Percentiles rank a stretch among this genome's conserved stretches.
Evolutionary conservation across 1,140 invertebrate genomes (phyloP).

Genomic region (Hyles vespertilio): DNA sequence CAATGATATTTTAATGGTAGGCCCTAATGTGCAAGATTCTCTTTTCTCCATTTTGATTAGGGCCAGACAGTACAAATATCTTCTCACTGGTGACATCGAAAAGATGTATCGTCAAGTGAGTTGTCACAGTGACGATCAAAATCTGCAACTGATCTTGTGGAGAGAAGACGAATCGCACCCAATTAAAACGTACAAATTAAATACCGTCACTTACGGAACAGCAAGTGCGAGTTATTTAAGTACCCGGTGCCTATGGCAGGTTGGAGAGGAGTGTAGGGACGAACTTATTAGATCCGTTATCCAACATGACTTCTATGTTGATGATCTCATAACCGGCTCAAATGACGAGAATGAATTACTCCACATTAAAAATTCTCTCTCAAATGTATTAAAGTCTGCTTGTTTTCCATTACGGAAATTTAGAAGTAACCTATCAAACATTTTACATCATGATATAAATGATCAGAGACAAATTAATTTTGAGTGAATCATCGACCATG

Average conservation of each 20-base stretch:
- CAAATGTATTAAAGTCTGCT: not conserved
- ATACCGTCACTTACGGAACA: conserved; percentile 1
- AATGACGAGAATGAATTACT: conserved; percentile 24
- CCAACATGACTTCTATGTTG: conserved; percentile 62
- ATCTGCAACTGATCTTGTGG: conserved; percentile 4
- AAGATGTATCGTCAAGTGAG: not conserved
- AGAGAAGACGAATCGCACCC: not conserved
- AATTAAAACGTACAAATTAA: not conserved
- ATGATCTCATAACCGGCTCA: conserved; percentile 62
- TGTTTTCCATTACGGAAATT: too few species aligned
- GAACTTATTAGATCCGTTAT: conserved; percentile 36
- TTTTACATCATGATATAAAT: too few species aligned
- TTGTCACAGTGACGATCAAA: not conserved
- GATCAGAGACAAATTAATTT: conserved; percentile 17
- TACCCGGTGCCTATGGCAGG: not conserved
- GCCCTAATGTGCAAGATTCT: conserved; percentile 17
- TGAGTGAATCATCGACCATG: conserved; percentile 32
- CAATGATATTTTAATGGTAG: conserved; percentile 14
- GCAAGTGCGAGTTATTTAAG: not conserved
- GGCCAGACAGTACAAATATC: conserved; percentile 38
- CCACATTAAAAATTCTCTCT: conserved; percentile 21
- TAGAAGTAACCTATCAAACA: too few species aligned
- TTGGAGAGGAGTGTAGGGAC: conserved; percentile 31
- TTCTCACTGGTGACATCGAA: conserved; percentile 46
- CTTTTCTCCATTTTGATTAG: conserved; percentile 43